Conservation (phyloP, 1,140 invertebrate species). For the Camponotus floridanus region DNA sequence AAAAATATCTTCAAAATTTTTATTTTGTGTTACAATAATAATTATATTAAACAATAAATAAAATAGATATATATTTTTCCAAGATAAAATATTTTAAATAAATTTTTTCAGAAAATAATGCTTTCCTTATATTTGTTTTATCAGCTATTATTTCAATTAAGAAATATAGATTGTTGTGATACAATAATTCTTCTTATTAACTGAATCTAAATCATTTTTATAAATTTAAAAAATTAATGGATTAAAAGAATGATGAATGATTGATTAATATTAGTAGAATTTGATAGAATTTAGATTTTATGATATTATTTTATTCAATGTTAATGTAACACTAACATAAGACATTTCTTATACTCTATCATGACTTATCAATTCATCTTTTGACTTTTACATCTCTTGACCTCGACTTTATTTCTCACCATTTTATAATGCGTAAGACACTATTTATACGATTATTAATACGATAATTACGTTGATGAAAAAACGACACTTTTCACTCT, state of each 20-base stretch:
- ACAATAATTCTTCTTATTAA: neutral
- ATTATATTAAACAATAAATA: neutral
- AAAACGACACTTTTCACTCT: neutral
- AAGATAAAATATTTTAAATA: conserved; percentile 22
- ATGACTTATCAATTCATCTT: neutral
- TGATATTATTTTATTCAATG: neutral
- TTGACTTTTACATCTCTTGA: neutral
- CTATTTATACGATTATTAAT: neutral
- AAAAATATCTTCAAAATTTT: conserved; percentile 6
- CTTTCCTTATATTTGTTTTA: neutral
- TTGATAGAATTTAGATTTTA: neutral
- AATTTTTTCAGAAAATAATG: neutral
- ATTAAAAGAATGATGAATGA: neutral
- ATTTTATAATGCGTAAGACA: conserved; percentile 15
- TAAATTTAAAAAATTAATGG: neutral
- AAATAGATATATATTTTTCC: neutral
- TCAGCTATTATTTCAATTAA: neutral
- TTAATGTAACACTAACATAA: neutral
- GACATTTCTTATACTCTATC: neutral
- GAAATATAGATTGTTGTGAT: neutral
- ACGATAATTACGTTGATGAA: neutral
- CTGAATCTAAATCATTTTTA: neutral
- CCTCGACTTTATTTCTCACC: neutral
- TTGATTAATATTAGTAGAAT: neutral
- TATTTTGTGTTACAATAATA: neutral